These are phyloP conservation scores for Mormyrops attenuatus DNA, from an alignment of 2,797 vertebrate species.

Conservation along the genomic window DNA sequence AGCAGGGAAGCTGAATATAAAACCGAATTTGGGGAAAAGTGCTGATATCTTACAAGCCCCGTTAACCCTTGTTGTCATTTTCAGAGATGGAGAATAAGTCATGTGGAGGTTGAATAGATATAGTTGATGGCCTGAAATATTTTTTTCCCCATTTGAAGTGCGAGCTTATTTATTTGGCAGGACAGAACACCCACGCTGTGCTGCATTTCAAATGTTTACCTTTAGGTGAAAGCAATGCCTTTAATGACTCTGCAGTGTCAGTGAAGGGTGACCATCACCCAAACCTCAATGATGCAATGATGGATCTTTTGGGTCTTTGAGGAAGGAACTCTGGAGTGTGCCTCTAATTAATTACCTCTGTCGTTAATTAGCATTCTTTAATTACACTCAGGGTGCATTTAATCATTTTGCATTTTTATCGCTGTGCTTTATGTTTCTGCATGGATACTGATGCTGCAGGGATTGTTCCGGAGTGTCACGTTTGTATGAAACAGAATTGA, in stretches of 20 bases:
- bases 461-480: neutral
- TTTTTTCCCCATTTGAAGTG: neutral
- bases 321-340: neutral
- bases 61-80: neutral
- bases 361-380: constrained; percentile 18
- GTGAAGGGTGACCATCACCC: neutral
- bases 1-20: neutral
- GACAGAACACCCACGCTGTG: neutral
- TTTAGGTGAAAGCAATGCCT: neutral
- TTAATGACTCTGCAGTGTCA: neutral
- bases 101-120: neutral
- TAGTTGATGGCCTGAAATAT: neutral
- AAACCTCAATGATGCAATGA: neutral
- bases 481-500: neutral
- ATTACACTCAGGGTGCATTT: constrained; percentile 10
- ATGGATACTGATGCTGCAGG: neutral
- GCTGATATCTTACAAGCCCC: neutral
- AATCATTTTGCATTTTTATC: neutral
- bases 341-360: constrained; percentile 11
- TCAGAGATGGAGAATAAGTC: neutral
- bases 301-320: neutral
- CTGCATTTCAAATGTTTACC: neutral
- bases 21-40: neutral
- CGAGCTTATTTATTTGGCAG: neutral
- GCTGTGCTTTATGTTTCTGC: neutral